Evolutionary conservation across 2,888 invertebrate genomes (phyloP).

Genomic region (Lochmaea crataegi): DNA sequence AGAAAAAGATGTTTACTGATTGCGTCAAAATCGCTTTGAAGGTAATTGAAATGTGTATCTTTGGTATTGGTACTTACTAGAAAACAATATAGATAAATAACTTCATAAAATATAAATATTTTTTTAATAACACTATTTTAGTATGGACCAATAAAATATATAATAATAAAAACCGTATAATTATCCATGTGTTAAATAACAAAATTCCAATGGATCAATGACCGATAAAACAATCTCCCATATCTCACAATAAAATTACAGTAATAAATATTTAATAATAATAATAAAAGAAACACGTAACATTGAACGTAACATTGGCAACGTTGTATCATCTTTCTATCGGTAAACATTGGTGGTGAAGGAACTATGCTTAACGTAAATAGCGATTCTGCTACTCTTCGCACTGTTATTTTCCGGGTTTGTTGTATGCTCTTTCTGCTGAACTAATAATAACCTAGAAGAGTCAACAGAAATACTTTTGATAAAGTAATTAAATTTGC

Average conservation of each 20-base stretch:
- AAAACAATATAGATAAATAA: too few relatives aligned
- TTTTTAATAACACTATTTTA: background rate
- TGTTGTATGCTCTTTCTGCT: conserved; percentile 6
- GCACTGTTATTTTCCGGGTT: conserved; percentile 21
- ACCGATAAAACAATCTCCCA: conserved; percentile 17
- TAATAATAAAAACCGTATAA: background rate
- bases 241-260: conserved; percentile 7
- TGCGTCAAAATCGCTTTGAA: too few relatives aligned
- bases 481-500: conserved; percentile 2
- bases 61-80: too few relatives aligned
- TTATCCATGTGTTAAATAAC: conserved; percentile 16
- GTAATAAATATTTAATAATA: background rate
- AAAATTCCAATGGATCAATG: conserved; percentile 15
- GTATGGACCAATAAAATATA: background rate
- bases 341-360: conserved; percentile 33
- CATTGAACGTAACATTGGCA: conserved; percentile 19
- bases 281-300: conserved; percentile 5
- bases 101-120: too few relatives aligned
- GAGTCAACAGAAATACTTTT: background rate
- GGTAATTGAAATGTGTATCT: too few relatives aligned
- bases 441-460: conserved; percentile 15
- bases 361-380: conserved; percentile 19
- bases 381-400: conserved; percentile 10
- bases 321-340: conserved; percentile 22
- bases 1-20: too few relatives aligned